phyloP scores from a whole-genome alignment of 2,888 invertebrate species.

The Melinaea marsaeus region DNA sequence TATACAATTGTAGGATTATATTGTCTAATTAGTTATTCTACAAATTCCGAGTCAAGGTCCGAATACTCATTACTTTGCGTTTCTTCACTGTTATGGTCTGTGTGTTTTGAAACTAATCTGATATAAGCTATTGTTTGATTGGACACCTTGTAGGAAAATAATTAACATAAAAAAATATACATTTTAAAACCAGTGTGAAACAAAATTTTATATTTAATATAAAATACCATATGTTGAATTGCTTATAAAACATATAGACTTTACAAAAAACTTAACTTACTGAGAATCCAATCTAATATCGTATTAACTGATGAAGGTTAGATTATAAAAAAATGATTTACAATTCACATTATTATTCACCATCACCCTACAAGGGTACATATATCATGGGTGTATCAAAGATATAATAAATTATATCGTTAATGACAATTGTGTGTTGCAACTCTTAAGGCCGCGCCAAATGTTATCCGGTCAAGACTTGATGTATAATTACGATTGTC shows the following conservation, averaged over 20 bases:
- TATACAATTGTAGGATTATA: constrained; percentile 5
- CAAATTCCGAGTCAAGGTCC: constrained; percentile 54
- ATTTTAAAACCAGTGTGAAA: too few relatives aligned
- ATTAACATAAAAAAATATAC: too few relatives aligned
- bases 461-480: constrained; percentile 64
- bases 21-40: constrained; percentile 48
- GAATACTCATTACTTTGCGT: constrained; percentile 22
- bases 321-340: too few relatives aligned
- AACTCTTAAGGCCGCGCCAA: constrained; percentile 63
- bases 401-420: constrained; percentile 19
- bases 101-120: not conserved
- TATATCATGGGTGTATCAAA: constrained; percentile 10
- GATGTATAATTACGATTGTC: constrained; percentile 27
- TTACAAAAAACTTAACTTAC: too few relatives aligned
- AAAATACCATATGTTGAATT: too few relatives aligned
- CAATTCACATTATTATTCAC: constrained; percentile 4
- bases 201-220: too few relatives aligned
- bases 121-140: too few relatives aligned
- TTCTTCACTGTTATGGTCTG: constrained; percentile 11
- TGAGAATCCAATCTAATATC: too few relatives aligned
- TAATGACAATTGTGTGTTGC: constrained; percentile 43
- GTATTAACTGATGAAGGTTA: too few relatives aligned
- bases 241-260: too few relatives aligned
- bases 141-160: too few relatives aligned
- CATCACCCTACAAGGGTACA: constrained; percentile 10